Evolutionary conservation across 2,888 invertebrate species (phyloP), one percentile per base, ranked within the genome.

Genomic region (Aphodius granarius): DNA sequence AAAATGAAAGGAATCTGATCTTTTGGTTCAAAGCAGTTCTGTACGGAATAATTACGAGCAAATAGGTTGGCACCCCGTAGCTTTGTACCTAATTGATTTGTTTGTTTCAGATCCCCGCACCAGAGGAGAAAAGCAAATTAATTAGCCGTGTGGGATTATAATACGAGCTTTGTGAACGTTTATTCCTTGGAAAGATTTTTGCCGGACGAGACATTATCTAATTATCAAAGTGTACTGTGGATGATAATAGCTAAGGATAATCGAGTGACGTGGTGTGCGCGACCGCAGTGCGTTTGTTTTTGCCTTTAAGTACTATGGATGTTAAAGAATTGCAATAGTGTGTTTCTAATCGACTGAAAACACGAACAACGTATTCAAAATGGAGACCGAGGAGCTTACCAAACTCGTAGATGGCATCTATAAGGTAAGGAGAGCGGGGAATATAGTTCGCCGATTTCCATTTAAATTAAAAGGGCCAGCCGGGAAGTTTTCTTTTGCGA

Each of bases 401-500:
- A 95, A 95, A 89, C 92, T 95, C 84, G 95, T 95, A 84, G 95
- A 96, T 89, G 95, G 95, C 84, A 95, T 95, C 85, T 96, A 95
- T 88, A 95, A 95, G 94, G 95, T 95, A 89, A 88, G 75, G 19
- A 63, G 43, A n/a, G 43, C 16, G 18, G 19, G 18, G 64, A 71
- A 68, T 20, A n/a, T 20, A 68, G 19, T 19, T 15, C 66, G 18
- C 20, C 19, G 66, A 75, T 75, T 75, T 75, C 65, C 75, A 75
- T 75, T 75, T 75, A 75, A 75, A 75, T 75, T 72, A 72, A 75
- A 75, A 72, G 65, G 19, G 21, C 68, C 22, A 20, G 68, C 68
- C 43, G 43, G 68, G 68, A 68, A 68, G 68, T 68, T 68, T 68
- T 68, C 68, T 68, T 43, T 68, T 68, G 68, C 21, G 68, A 68